A percentile compares a stretch with the other conserved stretches of the same genome.
Evolutionary conservation across 2,888 invertebrate species (phyloP).

Genomic region (Acleris laterana): DNA sequence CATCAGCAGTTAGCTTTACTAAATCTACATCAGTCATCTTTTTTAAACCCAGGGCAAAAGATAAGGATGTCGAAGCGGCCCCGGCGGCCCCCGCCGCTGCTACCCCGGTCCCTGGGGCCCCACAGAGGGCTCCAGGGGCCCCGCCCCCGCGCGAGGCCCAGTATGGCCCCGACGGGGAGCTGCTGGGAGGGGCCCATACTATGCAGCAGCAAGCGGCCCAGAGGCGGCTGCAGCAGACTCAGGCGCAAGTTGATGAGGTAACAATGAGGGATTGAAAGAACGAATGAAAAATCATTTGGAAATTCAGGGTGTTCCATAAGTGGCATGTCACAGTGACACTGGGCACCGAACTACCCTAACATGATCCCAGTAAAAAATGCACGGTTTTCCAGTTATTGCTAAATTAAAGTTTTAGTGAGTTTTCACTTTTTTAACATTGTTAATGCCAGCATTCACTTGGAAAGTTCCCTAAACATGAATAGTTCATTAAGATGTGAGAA

Average conservation of each 20-base stretch:
- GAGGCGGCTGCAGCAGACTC: conserved; percentile 91
- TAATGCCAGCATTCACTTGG: no score
- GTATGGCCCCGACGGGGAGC: conserved; percentile 79
- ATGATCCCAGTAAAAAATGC: no score
- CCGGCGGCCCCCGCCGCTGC: conserved; percentile 66
- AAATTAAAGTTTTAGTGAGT: no score
- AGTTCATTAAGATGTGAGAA: no score
- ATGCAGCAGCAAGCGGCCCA: conserved; percentile 93
- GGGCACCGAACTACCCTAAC: no score
- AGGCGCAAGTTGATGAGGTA: conserved; percentile 93
- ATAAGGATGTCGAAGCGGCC: conserved; percentile 32
- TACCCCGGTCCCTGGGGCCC: conserved; percentile 63
- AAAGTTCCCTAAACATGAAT: no score
- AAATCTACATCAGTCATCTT: neutral
- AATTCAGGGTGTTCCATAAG: no score
- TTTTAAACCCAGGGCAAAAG: conserved; percentile 24
- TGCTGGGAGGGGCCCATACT: conserved; percentile 93
- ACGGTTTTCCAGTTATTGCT: no score
- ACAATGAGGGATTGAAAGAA: conserved; percentile 2
- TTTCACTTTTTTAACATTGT: no score
- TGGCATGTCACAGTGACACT: no score
- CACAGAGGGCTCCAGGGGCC: conserved; percentile 86
- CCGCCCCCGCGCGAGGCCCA: conserved; percentile 87
- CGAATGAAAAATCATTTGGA: no score
- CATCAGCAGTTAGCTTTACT: no score